Evolutionary conservation across 2,113 vertebrate species (phyloP).

Genomic region (Corythornis madagascariensis): DNA sequence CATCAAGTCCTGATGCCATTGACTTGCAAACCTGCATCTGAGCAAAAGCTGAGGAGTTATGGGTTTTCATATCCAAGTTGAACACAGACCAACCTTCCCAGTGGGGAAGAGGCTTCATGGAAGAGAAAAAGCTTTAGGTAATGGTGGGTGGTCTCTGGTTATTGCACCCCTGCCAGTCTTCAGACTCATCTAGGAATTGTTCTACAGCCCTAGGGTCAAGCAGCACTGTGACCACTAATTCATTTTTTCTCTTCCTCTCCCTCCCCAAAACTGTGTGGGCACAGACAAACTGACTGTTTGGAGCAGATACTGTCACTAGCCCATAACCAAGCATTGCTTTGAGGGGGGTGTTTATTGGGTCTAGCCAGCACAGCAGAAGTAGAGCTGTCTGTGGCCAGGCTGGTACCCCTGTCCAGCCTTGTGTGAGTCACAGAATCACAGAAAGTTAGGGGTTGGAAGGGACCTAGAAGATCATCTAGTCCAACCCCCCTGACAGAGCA

Average conservation of each 20-base stretch:
- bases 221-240: background rate
- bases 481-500: too few species aligned
- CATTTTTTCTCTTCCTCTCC: background rate
- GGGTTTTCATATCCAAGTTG: background rate
- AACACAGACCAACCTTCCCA: background rate
- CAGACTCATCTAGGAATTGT: background rate
- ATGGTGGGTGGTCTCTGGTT: slow-evolving; percentile 8
- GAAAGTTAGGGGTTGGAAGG: too few species aligned
- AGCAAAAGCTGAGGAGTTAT: background rate
- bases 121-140: background rate
- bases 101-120: background rate
- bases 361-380: background rate
- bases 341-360: accelerated
- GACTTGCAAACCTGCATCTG: accelerated
- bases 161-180: background rate
- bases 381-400: background rate
- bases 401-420: background rate
- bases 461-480: too few species aligned
- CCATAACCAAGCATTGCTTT: background rate
- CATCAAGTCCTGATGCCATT: background rate
- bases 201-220: background rate
- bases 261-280: background rate
- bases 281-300: background rate
- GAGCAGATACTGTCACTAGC: background rate
- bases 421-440: too few species aligned